These are phyloP conservation scores for Chromoteleia sp. DNA, from an alignment of 2,888 invertebrate species.

Conservation along the genomic window DNA sequence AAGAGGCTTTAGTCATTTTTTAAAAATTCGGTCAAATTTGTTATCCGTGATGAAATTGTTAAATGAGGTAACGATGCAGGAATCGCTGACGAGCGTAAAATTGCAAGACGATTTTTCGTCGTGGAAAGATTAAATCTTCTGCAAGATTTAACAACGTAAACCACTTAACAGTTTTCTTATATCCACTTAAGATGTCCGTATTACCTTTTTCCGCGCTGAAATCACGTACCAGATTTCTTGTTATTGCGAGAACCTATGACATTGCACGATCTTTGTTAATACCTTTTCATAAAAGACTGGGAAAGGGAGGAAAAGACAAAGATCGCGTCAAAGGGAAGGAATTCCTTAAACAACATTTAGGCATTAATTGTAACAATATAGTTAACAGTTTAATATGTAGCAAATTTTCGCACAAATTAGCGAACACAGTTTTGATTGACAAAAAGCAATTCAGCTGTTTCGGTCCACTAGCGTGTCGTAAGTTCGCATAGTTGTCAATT, in stretches of 20 bases:
- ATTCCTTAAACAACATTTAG: neutral
- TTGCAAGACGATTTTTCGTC: constrained; percentile 28
- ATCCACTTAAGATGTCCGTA: constrained; percentile 59
- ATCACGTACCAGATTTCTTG: constrained; percentile 60
- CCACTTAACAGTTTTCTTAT: constrained; percentile 59
- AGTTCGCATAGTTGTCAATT: constrained; percentile 61
- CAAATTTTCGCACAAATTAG: neutral
- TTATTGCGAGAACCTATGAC: constrained; percentile 58
- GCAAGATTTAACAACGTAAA: constrained; percentile 50
- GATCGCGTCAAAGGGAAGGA: neutral
- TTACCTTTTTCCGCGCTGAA: constrained; percentile 59
- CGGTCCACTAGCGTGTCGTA: constrained; percentile 75
- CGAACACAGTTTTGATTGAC: constrained; percentile 14
- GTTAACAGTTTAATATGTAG: neutral
- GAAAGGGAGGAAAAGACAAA: neutral
- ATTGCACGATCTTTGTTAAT: constrained; percentile 51
- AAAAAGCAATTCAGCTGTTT: constrained; percentile 72
- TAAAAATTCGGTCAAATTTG: neutral
- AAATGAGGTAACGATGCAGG: constrained; percentile 33
- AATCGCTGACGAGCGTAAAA: constrained; percentile 44
- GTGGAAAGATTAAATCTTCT: constrained; percentile 36
- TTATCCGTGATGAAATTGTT: constrained; percentile 16
- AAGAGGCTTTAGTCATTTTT: neutral
- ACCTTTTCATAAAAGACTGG: constrained; percentile 1
- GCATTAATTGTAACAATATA: neutral